These are phyloP conservation scores for Sipha maydis DNA, from an alignment of 2,888 invertebrate species.

Conservation along the genomic window DNA sequence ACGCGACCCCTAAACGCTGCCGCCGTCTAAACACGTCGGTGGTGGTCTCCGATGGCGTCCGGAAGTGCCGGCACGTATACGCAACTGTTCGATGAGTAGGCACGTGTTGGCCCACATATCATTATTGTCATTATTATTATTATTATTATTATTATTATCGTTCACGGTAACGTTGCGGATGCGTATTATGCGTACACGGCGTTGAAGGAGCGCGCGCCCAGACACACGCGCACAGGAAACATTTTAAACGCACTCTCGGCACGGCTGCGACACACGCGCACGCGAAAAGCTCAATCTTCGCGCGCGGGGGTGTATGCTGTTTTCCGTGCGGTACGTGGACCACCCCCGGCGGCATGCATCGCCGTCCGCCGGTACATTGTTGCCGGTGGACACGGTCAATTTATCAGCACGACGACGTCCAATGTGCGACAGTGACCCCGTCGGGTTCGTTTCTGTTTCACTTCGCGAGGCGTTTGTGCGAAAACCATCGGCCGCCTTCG, in stretches of 20 bases:
- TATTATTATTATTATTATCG: not conserved
- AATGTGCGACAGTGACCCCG: not conserved
- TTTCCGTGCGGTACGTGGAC: not conserved
- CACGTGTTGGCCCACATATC: conserved; percentile 37
- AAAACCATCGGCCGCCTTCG: no score
- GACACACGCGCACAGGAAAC: not conserved
- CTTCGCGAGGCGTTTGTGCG: no score
- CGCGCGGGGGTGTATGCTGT: not conserved
- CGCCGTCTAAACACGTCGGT: not conserved
- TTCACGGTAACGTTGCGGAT: no score
- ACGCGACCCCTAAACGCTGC: not conserved
- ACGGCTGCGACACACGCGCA: not conserved
- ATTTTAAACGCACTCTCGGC: not conserved
- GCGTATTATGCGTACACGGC: not conserved
- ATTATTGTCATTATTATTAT: not conserved
- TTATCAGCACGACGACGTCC: not conserved
- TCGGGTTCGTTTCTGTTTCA: no score
- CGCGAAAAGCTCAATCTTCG: not conserved
- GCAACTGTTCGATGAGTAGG: not conserved
- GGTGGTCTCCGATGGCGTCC: not conserved
- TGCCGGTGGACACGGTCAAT: not conserved
- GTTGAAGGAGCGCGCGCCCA: no score
- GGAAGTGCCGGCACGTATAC: not conserved
- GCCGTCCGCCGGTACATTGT: not conserved
- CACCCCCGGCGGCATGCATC: conserved; percentile 47